phyloP scores from a whole-genome alignment of 37 sponge, comb jelly and placozoan species.

The Halichondria panicea region DNA sequence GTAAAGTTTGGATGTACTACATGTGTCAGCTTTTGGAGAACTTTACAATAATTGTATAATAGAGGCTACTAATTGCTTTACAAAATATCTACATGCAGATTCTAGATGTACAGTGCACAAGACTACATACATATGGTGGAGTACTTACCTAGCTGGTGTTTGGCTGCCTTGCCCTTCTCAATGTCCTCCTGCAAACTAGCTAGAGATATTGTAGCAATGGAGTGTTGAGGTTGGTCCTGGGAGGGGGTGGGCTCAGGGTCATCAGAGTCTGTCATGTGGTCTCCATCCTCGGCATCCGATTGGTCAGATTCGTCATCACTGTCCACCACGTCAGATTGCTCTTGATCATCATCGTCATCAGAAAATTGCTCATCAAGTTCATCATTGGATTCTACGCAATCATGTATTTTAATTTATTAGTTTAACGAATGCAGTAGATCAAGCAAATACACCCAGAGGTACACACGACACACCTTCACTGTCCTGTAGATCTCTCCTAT shows the following conservation, averaged over 20 bases:
- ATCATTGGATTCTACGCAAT: neutral
- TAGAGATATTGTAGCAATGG: neutral
- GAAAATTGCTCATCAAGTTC: neutral
- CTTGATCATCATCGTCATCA: neutral
- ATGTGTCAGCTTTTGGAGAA: too few relatives aligned
- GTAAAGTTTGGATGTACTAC: too few relatives aligned
- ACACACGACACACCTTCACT: conserved; percentile 17
- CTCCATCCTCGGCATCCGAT: neutral
- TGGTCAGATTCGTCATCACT: neutral
- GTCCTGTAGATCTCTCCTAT: conserved; percentile 39
- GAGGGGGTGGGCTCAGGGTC: conserved; percentile 2
- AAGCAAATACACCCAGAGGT: neutral
- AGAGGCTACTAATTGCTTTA: too few relatives aligned
- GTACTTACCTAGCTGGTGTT: conserved; percentile 50
- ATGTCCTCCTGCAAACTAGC: conserved; percentile 45
- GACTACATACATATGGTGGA: neutral
- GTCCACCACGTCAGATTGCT: neutral
- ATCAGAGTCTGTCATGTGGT: neutral
- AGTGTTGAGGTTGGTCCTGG: neutral
- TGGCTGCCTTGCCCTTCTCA: conserved; percentile 75
- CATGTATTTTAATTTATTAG: neutral
- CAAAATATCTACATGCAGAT: too few relatives aligned
- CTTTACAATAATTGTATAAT: too few relatives aligned
- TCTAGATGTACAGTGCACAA: too few relatives aligned
- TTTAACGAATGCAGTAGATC: neutral